Base-by-base conservation (phyloP, 2,113 vertebrate species). In the Antidorcas marsupialis region DNA sequence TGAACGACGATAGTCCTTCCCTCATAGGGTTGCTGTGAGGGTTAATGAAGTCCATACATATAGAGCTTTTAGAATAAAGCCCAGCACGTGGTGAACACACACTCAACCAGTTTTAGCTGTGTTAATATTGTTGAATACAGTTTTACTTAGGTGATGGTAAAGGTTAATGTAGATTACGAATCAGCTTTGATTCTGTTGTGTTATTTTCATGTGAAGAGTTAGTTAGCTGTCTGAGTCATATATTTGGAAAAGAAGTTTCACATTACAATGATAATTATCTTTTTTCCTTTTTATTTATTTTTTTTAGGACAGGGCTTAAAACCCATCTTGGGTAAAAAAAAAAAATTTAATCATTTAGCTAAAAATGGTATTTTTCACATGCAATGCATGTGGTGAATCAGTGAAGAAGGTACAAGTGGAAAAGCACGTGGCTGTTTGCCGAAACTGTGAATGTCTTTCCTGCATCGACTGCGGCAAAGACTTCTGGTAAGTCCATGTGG, bases 381-480 rank as follows among this genome's bases (percentile, higher is more conserved):
- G 99, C 97, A 99, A 98, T 28, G 99, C 99, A 0, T 99, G 99
- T 95, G 99, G 99, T 0, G 99, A 99, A 21, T 99, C 99, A 1
- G 98, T 99, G 97, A 99, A 99, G 98, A 99, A 99, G 95, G 98
- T 98, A 0, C 99, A 99, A 83, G 99, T 99, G 30, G 99, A 99
- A 25, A 99, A 99, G 91, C 99, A 99, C 0, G 98, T 99, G 76
- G 98, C 95, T 30, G 91, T 99, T 11, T 99, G 99, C 98, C 98
- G 99, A 8, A 98, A 96, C 7, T 99, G 99, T 16, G 98, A 99
- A 47, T 99, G 99, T 88, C 98, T 99, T 17, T 99, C 99, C 1
- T 99, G 99, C 98, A 99, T 99, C 84, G 99, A 99, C 94, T 99
- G 99, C 23, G 99, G 99, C 57, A 99, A 99, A 98, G 99, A 99